Evolutionary conservation across 2,113 vertebrate genomes (phyloP), one percentile per base, ranked within the genome.

Genomic region (Danionella cerebrum): DNA sequence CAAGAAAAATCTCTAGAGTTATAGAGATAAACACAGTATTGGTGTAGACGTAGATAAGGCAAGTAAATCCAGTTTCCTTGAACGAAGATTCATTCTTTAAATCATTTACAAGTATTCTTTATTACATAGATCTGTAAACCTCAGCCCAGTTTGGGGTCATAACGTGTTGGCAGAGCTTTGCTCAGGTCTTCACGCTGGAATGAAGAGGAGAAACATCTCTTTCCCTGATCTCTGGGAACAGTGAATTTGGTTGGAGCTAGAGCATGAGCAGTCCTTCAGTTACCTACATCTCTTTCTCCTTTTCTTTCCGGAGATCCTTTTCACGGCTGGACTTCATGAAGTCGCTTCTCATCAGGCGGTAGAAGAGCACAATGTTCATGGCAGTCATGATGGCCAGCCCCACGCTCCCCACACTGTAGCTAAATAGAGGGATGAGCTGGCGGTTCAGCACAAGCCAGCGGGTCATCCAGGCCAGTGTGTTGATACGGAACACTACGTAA

Each of bases 391-490:
- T 85, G 77, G 89, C 89, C 87, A 97, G 82, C 9, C 94, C 92
- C 65, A 83, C 84, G 0, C 86, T 92, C 80, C 93, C 88, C 24
- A 97, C 79, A 0, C 90, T 83, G 18, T 93, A 90, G n/a, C 86
- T 75, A 11, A 86, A 50, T 0, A 86, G 73, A 2, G 93, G 90
- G 44, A 96, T 69, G 0, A 82, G 89, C 7, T 88, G 86, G 8
- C 90, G 83, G 35, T 96, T 92, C 41, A 82, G 78, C 74, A 93
- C 85, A 74, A 97, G 84, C 92, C 94, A 98, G 67, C 83, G 90
- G 10, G 85, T 89, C 94, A 97, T 95, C 92, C 92, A 98, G 64
- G 91, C 92, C 80, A 99, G 82, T 0, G 92, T 95, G 73, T 86
- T 83, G 50, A 98, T 93, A 76, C 91, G 89, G 64, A 98, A 98